Conservation (phyloP, 1,140 invertebrate genomes). For the Achroia grisella region DNA sequence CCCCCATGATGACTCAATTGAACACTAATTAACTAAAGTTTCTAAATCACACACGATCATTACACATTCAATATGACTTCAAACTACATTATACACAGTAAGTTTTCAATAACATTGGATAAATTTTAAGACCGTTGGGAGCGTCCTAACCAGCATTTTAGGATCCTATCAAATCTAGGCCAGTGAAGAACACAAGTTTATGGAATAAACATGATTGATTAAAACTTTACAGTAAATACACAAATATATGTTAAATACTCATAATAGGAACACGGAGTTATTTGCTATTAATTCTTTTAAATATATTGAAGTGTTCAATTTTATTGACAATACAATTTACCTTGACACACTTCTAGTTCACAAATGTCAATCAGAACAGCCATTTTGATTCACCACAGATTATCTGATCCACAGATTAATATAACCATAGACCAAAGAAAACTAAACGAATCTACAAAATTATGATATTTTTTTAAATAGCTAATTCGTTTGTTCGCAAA, state of each 20-base stretch:
- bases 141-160: constrained; percentile 51
- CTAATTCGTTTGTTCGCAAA: no score
- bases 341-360: constrained; percentile 44
- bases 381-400: no score
- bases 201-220: background rate
- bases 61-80: background rate
- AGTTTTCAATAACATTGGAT: background rate
- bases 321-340: constrained; percentile 41
- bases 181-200: background rate
- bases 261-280: no score
- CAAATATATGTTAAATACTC: background rate
- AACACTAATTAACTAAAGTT: constrained; percentile 31
- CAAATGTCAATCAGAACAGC: constrained; percentile 7
- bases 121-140: constrained; percentile 28
- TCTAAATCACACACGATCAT: constrained; percentile 29
- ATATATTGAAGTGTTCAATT: no score
- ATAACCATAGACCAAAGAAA: background rate
- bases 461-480: no score
- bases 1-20: constrained; percentile 39
- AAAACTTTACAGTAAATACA: background rate
- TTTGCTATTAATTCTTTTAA: no score
- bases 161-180: constrained; percentile 5
- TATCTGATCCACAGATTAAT: background rate
- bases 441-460: no score
- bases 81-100: no score